Evolutionary conservation across 2,113 vertebrate species (phyloP).

Genomic region (Patagioenas fasciata): DNA sequence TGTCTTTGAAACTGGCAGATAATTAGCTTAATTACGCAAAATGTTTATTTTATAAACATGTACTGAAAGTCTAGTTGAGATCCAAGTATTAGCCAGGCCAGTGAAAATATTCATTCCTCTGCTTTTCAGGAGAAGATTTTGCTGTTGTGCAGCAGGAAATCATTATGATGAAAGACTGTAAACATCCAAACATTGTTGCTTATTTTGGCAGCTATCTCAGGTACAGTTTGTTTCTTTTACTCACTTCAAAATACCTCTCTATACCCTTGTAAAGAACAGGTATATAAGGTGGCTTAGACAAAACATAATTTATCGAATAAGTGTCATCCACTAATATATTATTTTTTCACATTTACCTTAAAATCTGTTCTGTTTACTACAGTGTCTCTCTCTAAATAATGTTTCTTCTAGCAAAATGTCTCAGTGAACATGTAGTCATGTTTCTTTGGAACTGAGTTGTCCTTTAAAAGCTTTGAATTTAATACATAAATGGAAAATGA

Average conservation of each 20-base stretch:
- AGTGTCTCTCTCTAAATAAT: not conserved
- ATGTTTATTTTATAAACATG: constrained; percentile 12
- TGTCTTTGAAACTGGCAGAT: not conserved
- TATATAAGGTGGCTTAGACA: not conserved
- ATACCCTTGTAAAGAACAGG: not conserved
- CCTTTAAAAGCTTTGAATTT: not conserved
- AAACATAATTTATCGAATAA: not conserved
- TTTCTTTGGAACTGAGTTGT: not conserved
- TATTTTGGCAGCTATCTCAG: constrained; percentile 99
- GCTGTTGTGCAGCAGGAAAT: constrained; percentile 99
- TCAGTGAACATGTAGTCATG: not conserved
- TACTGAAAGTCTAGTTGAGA: not conserved
- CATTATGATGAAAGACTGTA: constrained; percentile 99
- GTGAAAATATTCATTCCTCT: constrained; percentile 55
- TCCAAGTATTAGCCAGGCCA: not conserved
- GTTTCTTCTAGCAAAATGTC: not conserved
- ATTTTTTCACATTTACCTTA: not conserved
- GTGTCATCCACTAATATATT: not conserved
- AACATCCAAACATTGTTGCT: constrained; percentile 98
- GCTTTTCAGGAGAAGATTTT: constrained; percentile 94
- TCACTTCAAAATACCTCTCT: not conserved
- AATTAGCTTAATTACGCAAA: not conserved
- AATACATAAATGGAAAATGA: not conserved
- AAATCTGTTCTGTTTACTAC: not conserved
- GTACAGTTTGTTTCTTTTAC: constrained; percentile 75